Conservation (phyloP, 92 coral and sea anemone species). For the Parazoanthus swiftii region DNA sequence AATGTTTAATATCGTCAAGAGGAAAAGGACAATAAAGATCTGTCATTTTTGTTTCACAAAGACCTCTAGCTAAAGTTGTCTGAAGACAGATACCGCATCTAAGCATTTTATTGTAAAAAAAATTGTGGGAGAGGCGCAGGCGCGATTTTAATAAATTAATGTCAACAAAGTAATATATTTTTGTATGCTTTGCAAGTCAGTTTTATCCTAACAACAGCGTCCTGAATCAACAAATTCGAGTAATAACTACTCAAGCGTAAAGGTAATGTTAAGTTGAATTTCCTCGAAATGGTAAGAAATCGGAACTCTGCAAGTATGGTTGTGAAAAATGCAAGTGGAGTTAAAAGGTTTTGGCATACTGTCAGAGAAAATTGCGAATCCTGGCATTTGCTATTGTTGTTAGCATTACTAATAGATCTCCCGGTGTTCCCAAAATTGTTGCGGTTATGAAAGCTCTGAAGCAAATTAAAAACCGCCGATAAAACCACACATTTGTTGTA, state of each 20-base stretch:
- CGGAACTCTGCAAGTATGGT: background rate
- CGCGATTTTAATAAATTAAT: constrained; percentile 2
- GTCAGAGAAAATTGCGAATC: constrained; percentile 2
- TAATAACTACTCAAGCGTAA: too few relatives aligned
- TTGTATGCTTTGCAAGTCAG: background rate
- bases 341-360: background rate
- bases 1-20: background rate
- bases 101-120: background rate
- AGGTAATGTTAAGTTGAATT: background rate
- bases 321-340: constrained; percentile 12
- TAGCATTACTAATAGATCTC: constrained; percentile 10
- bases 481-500: constrained; percentile 7
- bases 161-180: constrained; percentile 32
- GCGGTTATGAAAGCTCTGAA: constrained; percentile 27
- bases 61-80: background rate
- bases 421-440: constrained; percentile 9
- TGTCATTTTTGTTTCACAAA: background rate
- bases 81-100: background rate
- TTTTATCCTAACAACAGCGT: constrained; percentile 1
- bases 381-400: constrained; percentile 3
- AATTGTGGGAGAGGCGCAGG: constrained; percentile 6
- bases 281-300: background rate
- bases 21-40: background rate
- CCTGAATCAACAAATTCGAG: background rate
- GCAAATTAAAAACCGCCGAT: constrained; percentile 36